Base-by-base conservation (phyloP, 2,113 vertebrate species). In the Ibidorhyncha struthersii region DNA sequence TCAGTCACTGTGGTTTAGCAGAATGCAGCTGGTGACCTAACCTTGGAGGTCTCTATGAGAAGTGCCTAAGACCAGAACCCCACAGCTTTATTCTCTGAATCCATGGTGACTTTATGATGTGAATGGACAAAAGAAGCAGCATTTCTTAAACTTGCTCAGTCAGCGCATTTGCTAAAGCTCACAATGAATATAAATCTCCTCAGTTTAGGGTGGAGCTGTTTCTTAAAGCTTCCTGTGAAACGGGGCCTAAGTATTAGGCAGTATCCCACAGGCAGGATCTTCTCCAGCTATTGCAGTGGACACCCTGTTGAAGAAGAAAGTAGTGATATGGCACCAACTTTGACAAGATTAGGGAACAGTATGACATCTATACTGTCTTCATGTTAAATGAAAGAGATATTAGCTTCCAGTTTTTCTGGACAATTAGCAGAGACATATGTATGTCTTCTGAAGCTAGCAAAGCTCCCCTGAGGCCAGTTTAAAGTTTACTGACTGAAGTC, bases 361-460 rank as follows among this genome's bases (percentile, higher is more conserved):
- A 21, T 26, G 36, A 23, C 27, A 73, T 66, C 41, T 49, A 20
- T 16, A 30, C 14, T 34, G 14, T 53, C 18, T 77, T 81, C 15
- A 26, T 25, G 15, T 66, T 70, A 89, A 81, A 91, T 62, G 36
- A 58, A 78, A 88, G 55, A 62, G n/a, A 73, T 10, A 52, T 12
- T 66, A 0, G 0, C 21, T 86, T 82, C 32, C 61, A 71, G 2
- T 71, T 91, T 66, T 25, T 58, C 40, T n/a, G 8, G 0, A 0
- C 58, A 86, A 62, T 89, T 74, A 74, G 7, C 32, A 73, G 23
- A 55, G 53, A 74, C 20, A 78, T 40, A 77, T 13, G 8, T 41
- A 62, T 61, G 66, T 66, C n/a, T n/a, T n/a, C n/a, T n/a, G n/a
- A n/a, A n/a, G n/a, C n/a, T n/a, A n/a, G n/a, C n/a, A n/a, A n/a